Base-by-base conservation (phyloP, 53 echinoderm and acorn worm genomes). In the Antedon mediterranea region DNA sequence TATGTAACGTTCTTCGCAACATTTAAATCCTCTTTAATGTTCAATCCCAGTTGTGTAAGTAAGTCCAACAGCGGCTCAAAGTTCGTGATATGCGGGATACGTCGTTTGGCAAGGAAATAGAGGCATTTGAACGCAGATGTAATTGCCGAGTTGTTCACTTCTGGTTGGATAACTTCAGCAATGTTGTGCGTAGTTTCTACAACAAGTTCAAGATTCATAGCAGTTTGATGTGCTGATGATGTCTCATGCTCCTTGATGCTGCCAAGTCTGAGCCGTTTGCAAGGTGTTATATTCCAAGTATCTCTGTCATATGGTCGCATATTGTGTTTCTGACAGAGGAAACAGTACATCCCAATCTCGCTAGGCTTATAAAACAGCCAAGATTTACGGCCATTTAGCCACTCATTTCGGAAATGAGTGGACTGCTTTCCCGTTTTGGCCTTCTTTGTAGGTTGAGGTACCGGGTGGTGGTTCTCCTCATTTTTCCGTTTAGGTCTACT, bases 1-100 rank as follows among this genome's bases (percentile, higher is more conserved):
- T 85, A 85, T 30, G 85, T 85, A 34, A 74, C 85, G 79, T 85
- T 85, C 79, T 80, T 85, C 7, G 74, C 75, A 33, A 85, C 80
- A 74, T 79, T 80, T n/a, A n/a, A n/a, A n/a, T n/a, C n/a, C n/a
- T n/a, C n/a, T n/a, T n/a, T n/a, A n/a, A n/a, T n/a, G n/a, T 41
- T 41, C 41, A 41, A 41, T 5, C 41, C 41, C 79, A 73, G 79
- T 84, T 34, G 84, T 84, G 73, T n/a, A n/a, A n/a, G n/a, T n/a
- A n/a, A n/a, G n/a, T n/a, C n/a, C n/a, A n/a, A n/a, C n/a, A n/a
- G n/a, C n/a, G n/a, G n/a, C n/a, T n/a, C n/a, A n/a, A n/a, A n/a
- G n/a, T n/a, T n/a, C n/a, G n/a, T n/a, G n/a, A 74, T 84, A 73
- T 84, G 84, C 43, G 84, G 79, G 73, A 84, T 79, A 26, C 79